Evolutionary conservation across 2,888 invertebrate species (phyloP).

Genomic region (Drosophila prolongata): DNA sequence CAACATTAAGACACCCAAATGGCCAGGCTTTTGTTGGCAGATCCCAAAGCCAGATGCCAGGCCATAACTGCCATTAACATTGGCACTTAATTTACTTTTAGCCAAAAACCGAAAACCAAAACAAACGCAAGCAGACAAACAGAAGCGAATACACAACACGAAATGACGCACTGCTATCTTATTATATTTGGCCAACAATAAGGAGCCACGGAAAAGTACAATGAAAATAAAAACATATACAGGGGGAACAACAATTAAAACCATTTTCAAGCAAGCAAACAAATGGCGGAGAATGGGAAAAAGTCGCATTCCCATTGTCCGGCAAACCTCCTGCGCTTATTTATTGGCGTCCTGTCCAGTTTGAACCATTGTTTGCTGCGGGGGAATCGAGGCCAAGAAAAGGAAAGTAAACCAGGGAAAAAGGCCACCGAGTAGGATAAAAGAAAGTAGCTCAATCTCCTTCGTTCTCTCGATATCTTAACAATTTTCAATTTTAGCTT

Average conservation of each 20-base stretch:
- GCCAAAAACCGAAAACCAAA: slow-evolving; percentile 70
- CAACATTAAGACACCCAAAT: slow-evolving; percentile 77
- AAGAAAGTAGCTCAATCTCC: slow-evolving; percentile 62
- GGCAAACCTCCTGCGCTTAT: slow-evolving; percentile 61
- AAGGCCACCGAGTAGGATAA: slow-evolving; percentile 68
- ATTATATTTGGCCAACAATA: slow-evolving; percentile 77
- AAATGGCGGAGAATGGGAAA: slow-evolving; percentile 34
- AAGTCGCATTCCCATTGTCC: slow-evolving; percentile 44
- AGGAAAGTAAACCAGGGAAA: slow-evolving; percentile 73
- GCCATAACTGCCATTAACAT: slow-evolving; percentile 79
- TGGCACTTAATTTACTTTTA: slow-evolving; percentile 77
- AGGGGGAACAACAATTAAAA: slow-evolving; percentile 73
- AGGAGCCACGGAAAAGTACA: slow-evolving; percentile 44
- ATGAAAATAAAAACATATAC: slow-evolving; percentile 27
- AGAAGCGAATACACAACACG: slow-evolving; percentile 54
- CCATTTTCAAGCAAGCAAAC: slow-evolving; percentile 75
- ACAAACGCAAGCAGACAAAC: slow-evolving; percentile 48
- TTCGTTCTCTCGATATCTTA: slow-evolving; percentile 61
- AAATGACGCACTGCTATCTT: slow-evolving; percentile 71
- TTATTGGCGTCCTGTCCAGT: slow-evolving; percentile 72
- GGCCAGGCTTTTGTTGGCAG: slow-evolving; percentile 57
- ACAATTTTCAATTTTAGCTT: slow-evolving; percentile 79
- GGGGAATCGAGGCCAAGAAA: slow-evolving; percentile 37
- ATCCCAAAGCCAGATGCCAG: slow-evolving; percentile 71
- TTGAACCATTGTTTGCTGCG: slow-evolving; percentile 65